A percentile compares a stretch with the other conserved stretches of the same genome.
These are phyloP conservation scores for Poecilia picta DNA, from an alignment of 2,797 vertebrate genomes.

Conservation along the genomic window DNA sequence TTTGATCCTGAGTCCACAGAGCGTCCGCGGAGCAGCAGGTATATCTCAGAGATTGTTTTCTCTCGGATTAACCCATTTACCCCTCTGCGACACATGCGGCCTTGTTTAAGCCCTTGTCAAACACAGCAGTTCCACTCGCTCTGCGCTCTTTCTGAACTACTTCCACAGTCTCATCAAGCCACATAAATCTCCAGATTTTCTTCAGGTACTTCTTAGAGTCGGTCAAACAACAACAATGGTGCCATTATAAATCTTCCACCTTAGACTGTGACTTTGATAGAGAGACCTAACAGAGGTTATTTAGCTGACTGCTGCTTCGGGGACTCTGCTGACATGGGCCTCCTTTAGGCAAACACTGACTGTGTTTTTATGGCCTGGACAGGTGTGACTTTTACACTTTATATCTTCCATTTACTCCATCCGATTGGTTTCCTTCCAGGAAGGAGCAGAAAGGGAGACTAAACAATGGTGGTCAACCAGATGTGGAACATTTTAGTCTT, in stretches of 20 bases:
- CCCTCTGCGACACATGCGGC: slow-evolving; percentile 43
- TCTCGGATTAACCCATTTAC: slow-evolving; percentile 65
- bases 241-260: slow-evolving; percentile 67
- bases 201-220: slow-evolving; percentile 61
- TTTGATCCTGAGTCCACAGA: slow-evolving; percentile 25
- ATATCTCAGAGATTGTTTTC: slow-evolving; percentile 52
- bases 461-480: slow-evolving; percentile 51
- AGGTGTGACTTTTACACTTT: slow-evolving; percentile 43
- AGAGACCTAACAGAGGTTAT: slow-evolving; percentile 64
- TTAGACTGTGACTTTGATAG: slow-evolving; percentile 73
- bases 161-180: slow-evolving; percentile 52
- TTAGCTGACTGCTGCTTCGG: slow-evolving; percentile 65
- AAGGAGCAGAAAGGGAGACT: slow-evolving; percentile 42
- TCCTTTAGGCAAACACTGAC: slow-evolving; percentile 49
- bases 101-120: slow-evolving; percentile 58
- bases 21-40: slow-evolving; percentile 43
- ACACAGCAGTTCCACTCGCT: slow-evolving; percentile 51
- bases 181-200: slow-evolving; percentile 43
- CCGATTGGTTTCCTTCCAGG: slow-evolving; percentile 28
- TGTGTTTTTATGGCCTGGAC: slow-evolving; percentile 39
- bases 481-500: not conserved
- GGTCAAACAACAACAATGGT: slow-evolving; percentile 85
- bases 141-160: slow-evolving; percentile 42
- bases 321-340: slow-evolving; percentile 52
- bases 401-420: slow-evolving; percentile 44